phyloP scores from a whole-genome alignment of 2,888 invertebrate genomes.

The Drosophila basisetae region DNA sequence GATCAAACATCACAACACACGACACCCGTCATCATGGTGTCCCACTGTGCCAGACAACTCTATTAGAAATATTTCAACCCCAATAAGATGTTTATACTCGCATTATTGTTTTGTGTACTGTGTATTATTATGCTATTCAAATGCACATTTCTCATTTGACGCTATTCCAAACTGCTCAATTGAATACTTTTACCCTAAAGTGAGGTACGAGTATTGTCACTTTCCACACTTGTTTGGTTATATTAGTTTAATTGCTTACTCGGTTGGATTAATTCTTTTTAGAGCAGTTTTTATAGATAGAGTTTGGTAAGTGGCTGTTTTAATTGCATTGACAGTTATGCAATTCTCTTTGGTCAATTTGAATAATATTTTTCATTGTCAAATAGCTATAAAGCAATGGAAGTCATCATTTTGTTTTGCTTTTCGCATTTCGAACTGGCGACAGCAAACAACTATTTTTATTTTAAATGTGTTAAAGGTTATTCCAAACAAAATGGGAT shows the following conservation, averaged over 20 bases:
- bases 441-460: background rate
- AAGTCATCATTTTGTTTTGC: background rate
- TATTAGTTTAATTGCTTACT: background rate
- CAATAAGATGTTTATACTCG: constrained; percentile 34
- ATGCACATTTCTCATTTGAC: constrained; percentile 40
- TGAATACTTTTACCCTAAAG: constrained; percentile 22
- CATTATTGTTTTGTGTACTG: background rate
- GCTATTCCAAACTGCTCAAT: constrained; percentile 51
- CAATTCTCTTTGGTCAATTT: too few species aligned
- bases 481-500: accelerated
- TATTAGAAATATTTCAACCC: constrained; percentile 52
- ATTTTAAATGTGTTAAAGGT: background rate
- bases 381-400: too few species aligned
- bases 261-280: background rate
- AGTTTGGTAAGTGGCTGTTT: background rate
- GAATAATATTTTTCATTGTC: too few species aligned
- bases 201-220: background rate
- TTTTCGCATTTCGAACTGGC: background rate
- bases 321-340: background rate
- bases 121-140: constrained; percentile 63
- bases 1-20: constrained; percentile 57
- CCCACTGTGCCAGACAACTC: constrained; percentile 70
- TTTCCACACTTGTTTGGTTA: background rate
- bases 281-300: background rate
- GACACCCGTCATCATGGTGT: constrained; percentile 18